phyloP scores from a whole-genome alignment of 2,888 invertebrate species.

The Pseudeuparius sepicola region DNA sequence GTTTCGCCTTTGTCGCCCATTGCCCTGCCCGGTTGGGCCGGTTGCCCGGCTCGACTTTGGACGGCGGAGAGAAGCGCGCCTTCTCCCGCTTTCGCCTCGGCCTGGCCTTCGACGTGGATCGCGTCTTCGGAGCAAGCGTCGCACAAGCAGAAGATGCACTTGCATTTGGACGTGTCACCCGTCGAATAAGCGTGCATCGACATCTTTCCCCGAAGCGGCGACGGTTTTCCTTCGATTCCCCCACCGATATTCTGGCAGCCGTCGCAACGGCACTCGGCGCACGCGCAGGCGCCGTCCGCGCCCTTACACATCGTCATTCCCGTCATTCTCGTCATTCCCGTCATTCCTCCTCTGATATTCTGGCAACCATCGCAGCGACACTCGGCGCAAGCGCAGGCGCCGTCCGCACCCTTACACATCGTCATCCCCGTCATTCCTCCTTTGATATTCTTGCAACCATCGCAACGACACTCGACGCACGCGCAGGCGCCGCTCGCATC shows the following conservation, averaged over 20 bases:
- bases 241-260: neutral
- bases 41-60: neutral
- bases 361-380: constrained; percentile 9
- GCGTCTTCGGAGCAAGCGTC: neutral
- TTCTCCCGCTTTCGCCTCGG: too few species aligned
- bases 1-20: too few species aligned
- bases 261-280: constrained; percentile 14
- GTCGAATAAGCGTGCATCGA: too few species aligned
- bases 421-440: neutral
- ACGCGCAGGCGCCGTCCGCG: constrained; percentile 15
- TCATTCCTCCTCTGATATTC: neutral
- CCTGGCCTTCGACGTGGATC: too few species aligned
- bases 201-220: neutral
- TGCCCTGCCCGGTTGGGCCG: too few species aligned
- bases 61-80: too few species aligned
- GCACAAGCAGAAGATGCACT: neutral
- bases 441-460: neutral
- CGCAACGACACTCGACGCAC: constrained; percentile 16
- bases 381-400: constrained; percentile 16
- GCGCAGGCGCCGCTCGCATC: constrained; percentile 14
- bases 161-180: neutral
- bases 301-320: too few species aligned
- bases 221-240: neutral
- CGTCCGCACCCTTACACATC: too few species aligned
- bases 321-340: neutral